Evolutionary conservation across 2,797 vertebrate species (phyloP).

Genomic region (Takifugu ocellatus): DNA sequence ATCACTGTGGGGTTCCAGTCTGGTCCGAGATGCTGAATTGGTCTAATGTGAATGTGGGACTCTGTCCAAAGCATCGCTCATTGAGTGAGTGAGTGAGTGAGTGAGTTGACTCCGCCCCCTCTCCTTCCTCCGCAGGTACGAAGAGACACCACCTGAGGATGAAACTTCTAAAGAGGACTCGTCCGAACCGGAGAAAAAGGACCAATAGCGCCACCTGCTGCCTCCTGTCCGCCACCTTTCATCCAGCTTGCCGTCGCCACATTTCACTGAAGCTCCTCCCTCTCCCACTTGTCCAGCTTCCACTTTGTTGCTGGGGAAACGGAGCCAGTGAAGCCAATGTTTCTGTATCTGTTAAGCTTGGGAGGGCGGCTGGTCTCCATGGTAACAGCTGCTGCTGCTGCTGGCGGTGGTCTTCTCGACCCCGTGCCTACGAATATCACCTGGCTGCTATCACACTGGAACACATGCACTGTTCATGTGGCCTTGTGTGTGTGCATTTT

Average conservation of each 20-base stretch:
- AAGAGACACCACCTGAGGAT: constrained; percentile 68
- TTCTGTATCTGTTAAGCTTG: constrained; percentile 37
- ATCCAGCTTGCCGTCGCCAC: constrained; percentile 33
- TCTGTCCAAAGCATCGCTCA: too few species aligned
- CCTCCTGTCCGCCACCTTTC: neutral
- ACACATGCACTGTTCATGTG: neutral
- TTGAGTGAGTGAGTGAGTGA: too few species aligned
- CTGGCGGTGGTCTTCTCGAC: constrained; percentile 11
- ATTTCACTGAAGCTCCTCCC: constrained; percentile 49
- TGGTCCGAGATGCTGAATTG: too few species aligned
- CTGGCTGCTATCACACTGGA: constrained; percentile 22
- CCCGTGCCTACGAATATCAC: constrained; percentile 21
- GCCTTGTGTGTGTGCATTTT: constrained; percentile 5
- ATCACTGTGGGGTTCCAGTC: too few species aligned
- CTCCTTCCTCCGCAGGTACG: constrained; percentile 61
- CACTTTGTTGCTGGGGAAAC: constrained; percentile 14
- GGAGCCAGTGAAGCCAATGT: constrained; percentile 35
- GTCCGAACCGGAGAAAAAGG: constrained; percentile 70
- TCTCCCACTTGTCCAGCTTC: constrained; percentile 12
- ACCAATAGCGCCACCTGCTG: constrained; percentile 61
- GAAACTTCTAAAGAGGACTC: constrained; percentile 56
- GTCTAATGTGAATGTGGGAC: too few species aligned
- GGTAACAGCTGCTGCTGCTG: constrained; percentile 35
- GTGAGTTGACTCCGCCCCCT: neutral
- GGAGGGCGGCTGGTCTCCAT: constrained; percentile 32